Percentiles rank a stretch among this genome's conserved stretches.
Evolutionary conservation across 2,888 invertebrate species (phyloP).

Genomic region (Chaetogeoica ovagalla): DNA sequence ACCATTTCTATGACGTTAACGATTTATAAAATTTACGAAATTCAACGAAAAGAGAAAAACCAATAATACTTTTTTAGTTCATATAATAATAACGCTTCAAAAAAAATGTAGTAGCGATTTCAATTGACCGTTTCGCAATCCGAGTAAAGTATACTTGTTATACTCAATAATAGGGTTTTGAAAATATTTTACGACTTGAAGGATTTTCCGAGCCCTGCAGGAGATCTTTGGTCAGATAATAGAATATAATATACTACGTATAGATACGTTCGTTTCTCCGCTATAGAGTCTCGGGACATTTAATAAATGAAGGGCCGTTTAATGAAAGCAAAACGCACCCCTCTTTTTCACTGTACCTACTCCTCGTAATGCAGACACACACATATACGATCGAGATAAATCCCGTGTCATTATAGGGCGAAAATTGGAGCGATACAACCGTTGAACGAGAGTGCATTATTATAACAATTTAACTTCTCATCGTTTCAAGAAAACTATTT

Average conservation of each 20-base stretch:
- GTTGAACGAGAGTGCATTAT: background rate
- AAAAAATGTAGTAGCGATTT: background rate
- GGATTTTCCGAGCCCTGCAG: background rate
- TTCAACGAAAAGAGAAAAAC: background rate
- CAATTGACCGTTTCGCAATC: background rate
- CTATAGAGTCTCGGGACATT: conserved; percentile 10
- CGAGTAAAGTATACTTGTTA: background rate
- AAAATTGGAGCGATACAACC: conserved; percentile 16
- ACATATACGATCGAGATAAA: conserved; percentile 7
- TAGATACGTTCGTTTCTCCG: background rate
- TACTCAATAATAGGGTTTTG: background rate
- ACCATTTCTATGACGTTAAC: background rate
- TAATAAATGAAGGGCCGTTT: conserved; percentile 19
- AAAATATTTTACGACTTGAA: background rate
- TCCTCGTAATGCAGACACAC: background rate
- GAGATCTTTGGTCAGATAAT: background rate
- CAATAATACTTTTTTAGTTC: background rate
- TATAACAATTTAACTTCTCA: background rate
- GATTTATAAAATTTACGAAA: background rate
- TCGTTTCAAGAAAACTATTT: background rate
- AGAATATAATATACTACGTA: too few relatives aligned
- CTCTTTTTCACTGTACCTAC: background rate
- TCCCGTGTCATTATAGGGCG: background rate
- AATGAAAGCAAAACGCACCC: conserved; percentile 20
- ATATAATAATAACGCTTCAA: background rate